Conservation (phyloP, 30 jellyfish, hydroid and myxozoan genomes). For the Calvadosia cruxmelitensis region DNA sequence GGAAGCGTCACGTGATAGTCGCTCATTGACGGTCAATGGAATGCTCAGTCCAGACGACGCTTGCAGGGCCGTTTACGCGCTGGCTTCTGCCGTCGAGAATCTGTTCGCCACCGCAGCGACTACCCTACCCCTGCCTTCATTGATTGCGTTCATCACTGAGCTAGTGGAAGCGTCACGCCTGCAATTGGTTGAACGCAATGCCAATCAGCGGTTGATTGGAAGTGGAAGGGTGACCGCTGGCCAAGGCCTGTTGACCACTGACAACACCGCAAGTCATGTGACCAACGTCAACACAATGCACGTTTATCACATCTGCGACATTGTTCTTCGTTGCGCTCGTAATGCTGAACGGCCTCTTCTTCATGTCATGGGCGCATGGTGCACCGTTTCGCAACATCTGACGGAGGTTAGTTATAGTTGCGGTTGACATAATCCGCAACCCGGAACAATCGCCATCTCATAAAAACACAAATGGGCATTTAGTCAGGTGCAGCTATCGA, state of each 20-base stretch:
- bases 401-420: conserved; percentile 88
- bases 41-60: conserved; percentile 88
- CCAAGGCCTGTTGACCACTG: conserved; percentile 12
- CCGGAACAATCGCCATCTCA: no score
- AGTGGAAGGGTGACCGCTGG: background rate
- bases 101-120: conserved; percentile 91
- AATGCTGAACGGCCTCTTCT: conserved; percentile 59
- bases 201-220: conserved; percentile 10
- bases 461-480: no score
- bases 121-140: conserved; percentile 57
- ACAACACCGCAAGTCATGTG: conserved; percentile 4
- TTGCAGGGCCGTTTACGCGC: conserved; percentile 90
- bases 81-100: conserved; percentile 93
- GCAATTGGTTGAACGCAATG: conserved; percentile 63
- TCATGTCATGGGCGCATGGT: conserved; percentile 90
- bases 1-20: conserved; percentile 8
- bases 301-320: conserved; percentile 91
- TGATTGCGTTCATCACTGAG: conserved; percentile 48
- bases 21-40: conserved; percentile 55
- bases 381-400: conserved; percentile 59
- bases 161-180: conserved; percentile 67
- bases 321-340: conserved; percentile 87
- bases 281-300: conserved; percentile 63
- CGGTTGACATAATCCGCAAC: no score
- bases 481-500: no score